phyloP scores from a whole-genome alignment of 2,797 vertebrate species.

The Streptopelia turtur region DNA sequence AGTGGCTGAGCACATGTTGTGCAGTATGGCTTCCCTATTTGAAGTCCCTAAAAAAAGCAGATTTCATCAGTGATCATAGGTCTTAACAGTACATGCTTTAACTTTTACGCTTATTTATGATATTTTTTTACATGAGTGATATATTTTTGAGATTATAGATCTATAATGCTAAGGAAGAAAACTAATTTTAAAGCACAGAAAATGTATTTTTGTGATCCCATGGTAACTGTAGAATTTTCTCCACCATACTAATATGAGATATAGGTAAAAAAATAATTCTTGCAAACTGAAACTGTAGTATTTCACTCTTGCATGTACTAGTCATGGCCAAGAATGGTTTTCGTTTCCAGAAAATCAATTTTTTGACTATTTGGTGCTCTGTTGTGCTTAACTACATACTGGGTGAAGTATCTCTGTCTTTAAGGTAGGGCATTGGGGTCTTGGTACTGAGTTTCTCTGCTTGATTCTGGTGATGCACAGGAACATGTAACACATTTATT shows the following conservation, averaged over 20 bases:
- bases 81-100: neutral
- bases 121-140: neutral
- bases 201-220: neutral
- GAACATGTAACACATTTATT: neutral
- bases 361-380: neutral
- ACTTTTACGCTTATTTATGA: neutral
- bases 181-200: neutral
- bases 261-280: neutral
- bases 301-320: neutral
- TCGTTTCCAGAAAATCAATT: neutral
- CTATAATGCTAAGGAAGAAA: neutral
- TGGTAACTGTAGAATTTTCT: neutral
- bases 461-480: neutral
- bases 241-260: neutral
- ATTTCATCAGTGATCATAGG: neutral
- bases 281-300: neutral
- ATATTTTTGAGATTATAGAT: neutral
- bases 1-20: neutral
- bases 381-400: neutral
- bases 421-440: neutral
- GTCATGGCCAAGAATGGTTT: neutral
- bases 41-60: neutral
- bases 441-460: neutral
- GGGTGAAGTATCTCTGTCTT: neutral
- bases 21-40: neutral